Evolutionary conservation across 1,140 invertebrate species (phyloP).

Genomic region (Neotoxoptera formosana): DNA sequence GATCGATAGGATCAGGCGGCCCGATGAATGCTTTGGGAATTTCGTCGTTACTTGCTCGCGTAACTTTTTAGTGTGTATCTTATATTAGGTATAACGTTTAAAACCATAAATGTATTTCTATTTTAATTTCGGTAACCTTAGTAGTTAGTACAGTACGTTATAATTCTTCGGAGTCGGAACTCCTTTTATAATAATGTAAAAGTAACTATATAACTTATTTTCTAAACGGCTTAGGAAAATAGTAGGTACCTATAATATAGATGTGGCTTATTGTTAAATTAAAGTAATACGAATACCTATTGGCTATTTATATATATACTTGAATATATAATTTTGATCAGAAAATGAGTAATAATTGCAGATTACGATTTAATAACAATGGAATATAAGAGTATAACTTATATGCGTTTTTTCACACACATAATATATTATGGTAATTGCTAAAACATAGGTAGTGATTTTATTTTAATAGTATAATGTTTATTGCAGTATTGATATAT

Average conservation of each 20-base stretch:
- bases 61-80: too few relatives aligned
- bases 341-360: neutral
- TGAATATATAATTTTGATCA: neutral
- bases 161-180: neutral
- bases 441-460: neutral
- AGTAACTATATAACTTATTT: neutral
- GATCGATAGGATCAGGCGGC: too few relatives aligned
- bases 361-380: neutral
- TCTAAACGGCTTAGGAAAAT: neutral
- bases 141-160: neutral
- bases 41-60: neutral
- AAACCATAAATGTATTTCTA: neutral
- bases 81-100: neutral
- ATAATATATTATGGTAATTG: neutral
- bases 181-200: neutral
- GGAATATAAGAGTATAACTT: too few relatives aligned
- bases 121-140: neutral
- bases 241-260: too few relatives aligned
- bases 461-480: too few relatives aligned
- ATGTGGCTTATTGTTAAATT: neutral
- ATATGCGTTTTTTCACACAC: neutral
- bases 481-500: neutral
- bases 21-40: too few relatives aligned
- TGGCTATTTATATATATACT: neutral
- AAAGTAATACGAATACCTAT: neutral